Evolutionary conservation across 2,113 vertebrate species (phyloP), one percentile per base, ranked within the genome.

Genomic region (Gobius niger): DNA sequence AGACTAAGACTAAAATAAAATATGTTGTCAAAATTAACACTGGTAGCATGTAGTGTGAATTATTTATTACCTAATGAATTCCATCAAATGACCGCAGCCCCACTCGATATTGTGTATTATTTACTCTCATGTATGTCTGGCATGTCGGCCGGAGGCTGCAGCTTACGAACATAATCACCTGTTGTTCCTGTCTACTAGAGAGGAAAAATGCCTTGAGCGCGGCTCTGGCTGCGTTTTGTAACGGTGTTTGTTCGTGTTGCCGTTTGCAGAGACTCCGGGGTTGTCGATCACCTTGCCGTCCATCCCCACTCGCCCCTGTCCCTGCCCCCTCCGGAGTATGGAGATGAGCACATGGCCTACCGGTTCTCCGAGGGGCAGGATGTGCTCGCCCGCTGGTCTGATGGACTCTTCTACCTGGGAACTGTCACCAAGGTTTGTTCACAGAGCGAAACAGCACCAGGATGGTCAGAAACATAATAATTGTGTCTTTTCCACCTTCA

Each of bases 351-450:
- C 92, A 96, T 94, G 85, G 86, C 94, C 78, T 94, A 92, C 91
- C 96, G 96, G 94, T 98, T 99, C 90, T 94, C 95, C 89, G 97
- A 98, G 81, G 96, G 95, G 86, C 97, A 99, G 91, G 97, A 98
- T 87, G 97, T 99, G 92, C 90, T 99, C 95, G 97, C 97, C 91
- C 94, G 96, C 78, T 99, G 97, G 97, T 98, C 96, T 87, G 97
- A 99, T 92, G 97, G 96, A 89, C 94, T 99, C 85, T 98, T 98
- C 94, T 99, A 99, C 91, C 93, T 99, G 94, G 97, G 96, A 91
- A 99, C 95, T 90, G 95, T 99, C 91, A 95, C 95, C 91, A 99
- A 98, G 95, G 97, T 95, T 85, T 65, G 72, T 72, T n/a, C 49
- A 52, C 2, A 2, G 24, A 34, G 24, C 24, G 3, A 34, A 34